Conservation (phyloP, 1,140 invertebrate species). For the Pseudobourletiella spinata region DNA sequence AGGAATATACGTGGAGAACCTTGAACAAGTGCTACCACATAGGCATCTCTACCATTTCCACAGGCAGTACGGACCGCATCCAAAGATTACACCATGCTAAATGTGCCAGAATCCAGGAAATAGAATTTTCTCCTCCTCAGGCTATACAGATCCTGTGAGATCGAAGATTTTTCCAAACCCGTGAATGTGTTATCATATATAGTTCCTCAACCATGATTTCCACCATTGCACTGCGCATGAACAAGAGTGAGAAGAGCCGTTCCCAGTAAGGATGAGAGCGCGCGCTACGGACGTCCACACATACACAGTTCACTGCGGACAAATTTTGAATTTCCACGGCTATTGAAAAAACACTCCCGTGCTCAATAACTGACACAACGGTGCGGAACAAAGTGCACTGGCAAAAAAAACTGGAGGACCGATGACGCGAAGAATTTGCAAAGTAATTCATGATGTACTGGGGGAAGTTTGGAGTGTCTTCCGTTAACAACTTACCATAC, state of each 20-base stretch:
- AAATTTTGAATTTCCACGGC: not conserved
- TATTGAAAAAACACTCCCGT: not conserved
- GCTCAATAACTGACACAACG: no score
- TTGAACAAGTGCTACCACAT: not conserved
- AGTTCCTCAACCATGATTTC: no score
- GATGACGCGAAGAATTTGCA: not conserved
- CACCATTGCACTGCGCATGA: no score
- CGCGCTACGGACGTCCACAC: no score
- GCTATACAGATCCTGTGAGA: no score
- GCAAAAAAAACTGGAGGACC: not conserved
- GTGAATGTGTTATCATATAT: no score
- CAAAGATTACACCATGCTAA: not conserved
- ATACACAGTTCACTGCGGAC: no score
- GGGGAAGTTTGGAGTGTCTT: not conserved
- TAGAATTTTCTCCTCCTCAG: no score
- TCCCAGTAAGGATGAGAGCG: no score
- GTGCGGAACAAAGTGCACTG: not conserved
- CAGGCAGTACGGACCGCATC: not conserved
- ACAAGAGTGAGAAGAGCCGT: no score
- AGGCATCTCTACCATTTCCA: not conserved
- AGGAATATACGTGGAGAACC: no score
- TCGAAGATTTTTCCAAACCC: no score
- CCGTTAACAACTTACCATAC: not conserved
- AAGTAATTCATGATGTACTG: not conserved
- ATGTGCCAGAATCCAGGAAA: not conserved